Base-by-base conservation (phyloP, 2,888 invertebrate species). In the Oscheius sp. region DNA sequence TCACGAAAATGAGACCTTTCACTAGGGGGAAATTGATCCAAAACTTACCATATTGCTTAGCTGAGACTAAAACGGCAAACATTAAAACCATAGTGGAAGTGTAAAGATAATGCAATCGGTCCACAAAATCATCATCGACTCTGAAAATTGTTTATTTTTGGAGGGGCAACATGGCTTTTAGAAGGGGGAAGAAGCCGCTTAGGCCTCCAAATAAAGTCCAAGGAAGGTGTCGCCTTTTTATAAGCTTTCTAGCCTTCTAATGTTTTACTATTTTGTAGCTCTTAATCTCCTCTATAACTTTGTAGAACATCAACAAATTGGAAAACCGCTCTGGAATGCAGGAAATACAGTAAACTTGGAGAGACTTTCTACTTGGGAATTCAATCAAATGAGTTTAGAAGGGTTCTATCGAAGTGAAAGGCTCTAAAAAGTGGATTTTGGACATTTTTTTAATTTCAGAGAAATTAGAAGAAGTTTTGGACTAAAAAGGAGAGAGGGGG, bases 1-100 rank as follows among this genome's bases (percentile, higher is more conserved):
- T 37, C 37, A 8, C n/a, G n/a, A n/a, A n/a, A n/a, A n/a, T 17
- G 57, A 52, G 4, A 37, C n/a, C n/a, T n/a, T n/a, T n/a, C n/a
- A n/a, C n/a, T n/a, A n/a, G n/a, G n/a, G n/a, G n/a, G n/a, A n/a
- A n/a, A n/a, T n/a, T n/a, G 37, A 37, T 15, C 8, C 6, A 27
- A n/a, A 67, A 66, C 75, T 45, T 72, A 83, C 84, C 85, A 72
- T 85, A 85, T 80, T 89, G 88, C 75, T 88, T 88, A 57, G 89
- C 88, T 68, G 89, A 88, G 70, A 89, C 88, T 70, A 89, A 86
- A 70, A 89, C 86, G 65, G 89, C 87, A 80, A 89, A 86, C 83
- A 86, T 86, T 53, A 86, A 74, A 12, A 85, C 74, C 71, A 85
- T 69, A 15, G 84, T 85, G n/a, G 84, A 82, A 20, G 84, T 86